Evolutionary conservation across 2,888 invertebrate genomes (phyloP).

Genomic region (Calliopum simillimum): DNA sequence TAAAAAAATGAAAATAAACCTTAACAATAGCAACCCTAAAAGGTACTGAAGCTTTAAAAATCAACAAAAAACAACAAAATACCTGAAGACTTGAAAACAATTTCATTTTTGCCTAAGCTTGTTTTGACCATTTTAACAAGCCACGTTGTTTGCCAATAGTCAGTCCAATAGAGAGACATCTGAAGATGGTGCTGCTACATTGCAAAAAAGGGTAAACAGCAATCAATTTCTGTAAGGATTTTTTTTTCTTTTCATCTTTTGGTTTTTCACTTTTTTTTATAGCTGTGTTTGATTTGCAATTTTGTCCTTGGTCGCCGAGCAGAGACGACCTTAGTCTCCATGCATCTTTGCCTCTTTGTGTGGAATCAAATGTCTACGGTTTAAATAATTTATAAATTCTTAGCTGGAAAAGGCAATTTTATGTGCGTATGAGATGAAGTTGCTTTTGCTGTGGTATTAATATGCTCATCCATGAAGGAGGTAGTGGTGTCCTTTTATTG

Average conservation of each 20-base stretch:
- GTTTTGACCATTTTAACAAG: constrained; percentile 36
- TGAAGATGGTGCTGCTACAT: not conserved
- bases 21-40: too few relatives aligned
- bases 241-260: constrained; percentile 23
- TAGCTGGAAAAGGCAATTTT: constrained; percentile 26
- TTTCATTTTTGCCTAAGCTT: constrained; percentile 32
- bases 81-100: constrained; percentile 12
- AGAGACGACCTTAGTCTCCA: not conserved
- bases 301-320: constrained; percentile 3
- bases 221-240: constrained; percentile 23
- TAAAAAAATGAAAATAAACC: too few relatives aligned
- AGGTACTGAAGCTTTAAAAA: too few relatives aligned
- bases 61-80: too few relatives aligned
- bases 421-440: not conserved
- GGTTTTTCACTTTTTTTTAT: constrained; percentile 9
- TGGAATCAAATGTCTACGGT: constrained; percentile 6
- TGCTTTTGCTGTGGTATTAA: not conserved
- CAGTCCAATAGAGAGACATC: not conserved
- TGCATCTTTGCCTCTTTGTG: not conserved
- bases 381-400: constrained; percentile 30
- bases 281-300: not conserved
- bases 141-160: constrained; percentile 34
- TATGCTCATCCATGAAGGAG: too few relatives aligned
- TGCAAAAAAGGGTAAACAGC: constrained; percentile 18
- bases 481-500: too few relatives aligned